These are phyloP conservation scores for Mythimna vitellina DNA, from an alignment of 2,888 invertebrate genomes.

Conservation along the genomic window DNA sequence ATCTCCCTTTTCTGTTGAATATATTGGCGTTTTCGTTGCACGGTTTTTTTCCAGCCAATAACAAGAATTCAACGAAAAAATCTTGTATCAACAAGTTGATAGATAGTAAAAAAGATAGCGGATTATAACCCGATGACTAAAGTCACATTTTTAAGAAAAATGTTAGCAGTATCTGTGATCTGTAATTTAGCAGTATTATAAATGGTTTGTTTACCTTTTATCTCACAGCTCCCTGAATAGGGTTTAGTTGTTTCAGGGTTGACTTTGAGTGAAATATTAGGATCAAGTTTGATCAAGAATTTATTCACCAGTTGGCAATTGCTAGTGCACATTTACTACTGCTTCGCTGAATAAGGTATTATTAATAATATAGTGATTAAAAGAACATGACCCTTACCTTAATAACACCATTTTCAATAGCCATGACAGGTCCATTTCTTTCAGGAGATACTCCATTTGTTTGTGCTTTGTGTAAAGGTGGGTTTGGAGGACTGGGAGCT, in stretches of 20 bases:
- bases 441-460: slow-evolving; percentile 66
- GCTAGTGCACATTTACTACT: neutral
- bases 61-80: too few species aligned
- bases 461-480: slow-evolving; percentile 50
- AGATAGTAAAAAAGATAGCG: too few species aligned
- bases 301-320: neutral
- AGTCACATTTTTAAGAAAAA: too few species aligned
- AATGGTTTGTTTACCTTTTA: too few species aligned
- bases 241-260: neutral
- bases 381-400: slow-evolving; percentile 73
- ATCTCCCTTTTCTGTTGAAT: too few species aligned
- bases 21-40: too few species aligned
- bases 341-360: neutral
- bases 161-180: too few species aligned
- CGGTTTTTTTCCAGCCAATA: too few species aligned
- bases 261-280: neutral
- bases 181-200: too few species aligned
- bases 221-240: too few species aligned
- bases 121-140: too few species aligned
- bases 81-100: too few species aligned
- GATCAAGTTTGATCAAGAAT: neutral
- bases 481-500: slow-evolving; percentile 64
- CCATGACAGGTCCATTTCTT: slow-evolving; percentile 81
- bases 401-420: slow-evolving; percentile 88
- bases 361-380: neutral